These are phyloP conservation scores for Dryobotodes eremita DNA, from an alignment of 2,888 invertebrate genomes.

Conservation along the genomic window DNA sequence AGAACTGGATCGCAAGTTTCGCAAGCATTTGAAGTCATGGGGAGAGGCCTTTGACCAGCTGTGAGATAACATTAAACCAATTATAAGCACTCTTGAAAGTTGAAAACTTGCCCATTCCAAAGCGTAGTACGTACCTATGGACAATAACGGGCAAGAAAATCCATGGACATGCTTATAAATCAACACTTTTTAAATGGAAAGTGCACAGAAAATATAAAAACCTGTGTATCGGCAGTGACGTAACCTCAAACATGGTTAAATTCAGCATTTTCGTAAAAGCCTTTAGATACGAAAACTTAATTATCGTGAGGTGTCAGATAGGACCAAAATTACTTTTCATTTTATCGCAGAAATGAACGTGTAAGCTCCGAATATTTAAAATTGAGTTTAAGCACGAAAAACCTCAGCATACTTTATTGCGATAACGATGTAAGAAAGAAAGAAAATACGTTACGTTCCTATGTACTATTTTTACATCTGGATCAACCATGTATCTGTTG, in stretches of 20 bases:
- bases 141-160: too few species aligned
- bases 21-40: too few species aligned
- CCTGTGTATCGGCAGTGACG: background rate
- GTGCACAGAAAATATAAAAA: background rate
- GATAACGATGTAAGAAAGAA: too few species aligned
- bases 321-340: constrained; percentile 6
- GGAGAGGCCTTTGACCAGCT: too few species aligned
- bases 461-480: background rate
- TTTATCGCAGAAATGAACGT: constrained; percentile 15
- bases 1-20: too few species aligned
- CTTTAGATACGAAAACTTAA: constrained; percentile 15
- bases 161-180: too few species aligned
- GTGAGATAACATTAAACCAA: too few species aligned
- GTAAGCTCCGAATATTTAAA: constrained; percentile 23
- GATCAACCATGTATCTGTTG: too few species aligned
- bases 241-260: background rate
- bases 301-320: constrained; percentile 23
- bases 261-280: background rate
- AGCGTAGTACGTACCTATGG: too few species aligned
- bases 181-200: background rate
- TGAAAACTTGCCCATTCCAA: too few species aligned
- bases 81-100: too few species aligned
- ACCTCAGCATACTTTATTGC: background rate
- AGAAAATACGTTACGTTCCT: too few species aligned
- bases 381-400: constrained; percentile 10